Evolutionary conservation across 1,140 invertebrate species (phyloP).

Genomic region (Penaeus chinensis): DNA sequence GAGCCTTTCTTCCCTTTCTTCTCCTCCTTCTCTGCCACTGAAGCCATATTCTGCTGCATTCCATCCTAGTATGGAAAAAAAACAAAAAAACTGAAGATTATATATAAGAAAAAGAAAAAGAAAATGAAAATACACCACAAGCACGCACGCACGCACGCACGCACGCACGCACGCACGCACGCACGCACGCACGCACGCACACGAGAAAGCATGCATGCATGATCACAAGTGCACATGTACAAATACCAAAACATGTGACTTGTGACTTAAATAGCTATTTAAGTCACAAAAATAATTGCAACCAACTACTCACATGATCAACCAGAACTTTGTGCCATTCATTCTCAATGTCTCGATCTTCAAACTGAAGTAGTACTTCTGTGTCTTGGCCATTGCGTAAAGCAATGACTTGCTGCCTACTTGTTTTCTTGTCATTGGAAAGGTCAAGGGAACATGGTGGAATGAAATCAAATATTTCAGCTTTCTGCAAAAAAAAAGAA

Average conservation of each 20-base stretch:
- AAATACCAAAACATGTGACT: background rate
- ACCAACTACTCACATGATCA: conserved; percentile 36
- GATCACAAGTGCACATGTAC: too few relatives aligned
- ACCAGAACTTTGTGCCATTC: conserved; percentile 41
- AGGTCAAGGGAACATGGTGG: conserved; percentile 34
- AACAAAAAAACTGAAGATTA: background rate
- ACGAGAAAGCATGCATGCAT: too few relatives aligned
- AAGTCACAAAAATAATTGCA: background rate
- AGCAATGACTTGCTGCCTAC: conserved; percentile 41
- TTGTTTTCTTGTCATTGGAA: conserved; percentile 48
- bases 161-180: too few relatives aligned
- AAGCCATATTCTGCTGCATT: background rate
- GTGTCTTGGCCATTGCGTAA: conserved; percentile 44
- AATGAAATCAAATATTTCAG: conserved; percentile 46
- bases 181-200: too few relatives aligned
- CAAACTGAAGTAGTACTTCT: conserved; percentile 51
- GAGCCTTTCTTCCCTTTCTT: conserved; percentile 30
- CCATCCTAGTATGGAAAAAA: conserved; percentile 19
- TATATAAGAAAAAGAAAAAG: too few relatives aligned
- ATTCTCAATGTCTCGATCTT: conserved; percentile 35
- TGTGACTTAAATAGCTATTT: background rate
- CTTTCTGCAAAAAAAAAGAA: conserved; percentile 23
- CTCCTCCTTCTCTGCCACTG: conserved; percentile 23
- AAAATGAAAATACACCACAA: too few relatives aligned
- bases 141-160: too few relatives aligned